Evolutionary conservation across 2,113 vertebrate genomes (phyloP), one percentile per base, ranked within the genome.

Genomic region (Chrysemys picta): DNA sequence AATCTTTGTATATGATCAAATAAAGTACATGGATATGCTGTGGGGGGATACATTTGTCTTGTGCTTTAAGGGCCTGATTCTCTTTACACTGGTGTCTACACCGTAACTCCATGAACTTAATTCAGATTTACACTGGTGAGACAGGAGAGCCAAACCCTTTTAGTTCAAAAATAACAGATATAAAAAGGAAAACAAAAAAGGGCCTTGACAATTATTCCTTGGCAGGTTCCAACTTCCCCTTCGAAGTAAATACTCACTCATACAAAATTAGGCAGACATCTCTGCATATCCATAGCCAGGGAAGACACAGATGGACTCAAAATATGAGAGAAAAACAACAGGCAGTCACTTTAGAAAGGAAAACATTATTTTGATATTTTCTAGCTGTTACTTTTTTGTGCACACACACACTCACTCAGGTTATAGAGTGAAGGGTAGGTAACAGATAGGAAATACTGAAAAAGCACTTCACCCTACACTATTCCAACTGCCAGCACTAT

Each of bases 291-390:
- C 88, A n/a, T 86, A 8, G 52, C 87, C 84, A 84, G 91, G 94
- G 85, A 94, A 95, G 94, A 69, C 0, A 0, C 96, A 96, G 96
- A 95, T 94, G 96, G 93, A 84, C 72, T 92, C 62, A 0, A 72
- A 85, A 95, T 90, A 96, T 80, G 93, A 86, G 62, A 84, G 78
- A 84, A 84, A 95, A 93, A 92, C 88, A 94, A 72, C 91, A 90
- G 22, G 47, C 93, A 93, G 65, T 17, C 88, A 76, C 25, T 62
- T 35, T 80, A 83, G 82, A 94, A 78, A 91, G 91, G 91, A 93
- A 95, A 96, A 5, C 72, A 80, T 53, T 6, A 85, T n/a, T 87
- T 49, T 82, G 90, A 47, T 91, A 82, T 84, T 96, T 87, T 42
- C 79, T 84, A 83, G 52, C 87, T 93, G 84, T 86, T 93, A 35